A percentile compares a stretch with the other conserved stretches of the same genome.
These are phyloP conservation scores for Agonum fuliginosum DNA, from an alignment of 2,888 invertebrate species.

Conservation along the genomic window DNA sequence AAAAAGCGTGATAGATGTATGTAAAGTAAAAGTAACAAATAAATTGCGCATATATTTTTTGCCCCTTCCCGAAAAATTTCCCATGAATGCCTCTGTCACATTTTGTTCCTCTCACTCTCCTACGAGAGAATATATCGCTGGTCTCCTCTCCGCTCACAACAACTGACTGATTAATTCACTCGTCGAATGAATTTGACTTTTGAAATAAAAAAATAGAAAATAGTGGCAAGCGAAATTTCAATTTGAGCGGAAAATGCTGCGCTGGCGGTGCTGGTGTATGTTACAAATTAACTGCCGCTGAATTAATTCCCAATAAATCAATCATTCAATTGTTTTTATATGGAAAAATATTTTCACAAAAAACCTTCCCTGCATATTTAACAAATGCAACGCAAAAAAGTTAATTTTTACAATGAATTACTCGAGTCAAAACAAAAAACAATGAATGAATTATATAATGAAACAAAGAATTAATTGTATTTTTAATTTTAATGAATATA, in stretches of 20 bases:
- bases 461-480: too few relatives aligned
- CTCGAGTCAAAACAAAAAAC: not conserved
- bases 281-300: slow-evolving; percentile 41
- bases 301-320: slow-evolving; percentile 40
- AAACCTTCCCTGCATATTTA: slow-evolving; percentile 17
- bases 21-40: too few relatives aligned
- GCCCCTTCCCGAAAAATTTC: too few relatives aligned
- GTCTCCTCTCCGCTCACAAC: slow-evolving; percentile 17
- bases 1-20: too few relatives aligned
- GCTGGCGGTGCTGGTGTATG: not conserved
- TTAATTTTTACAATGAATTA: slow-evolving; percentile 7
- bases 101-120: not conserved
- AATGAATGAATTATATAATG: slow-evolving; percentile 3
- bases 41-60: too few relatives aligned
- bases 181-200: slow-evolving; percentile 49
- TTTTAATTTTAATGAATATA: too few relatives aligned
- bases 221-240: slow-evolving; percentile 49
- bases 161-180: slow-evolving; percentile 48
- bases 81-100: not conserved
- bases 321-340: slow-evolving; percentile 45
- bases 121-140: not conserved
- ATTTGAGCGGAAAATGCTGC: slow-evolving; percentile 39
- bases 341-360: slow-evolving; percentile 30
- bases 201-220: slow-evolving; percentile 49
- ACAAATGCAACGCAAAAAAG: slow-evolving; percentile 25